A percentile compares a stretch with the other conserved stretches of the same genome.
phyloP scores from a whole-genome alignment of 1,140 invertebrate genomes.

The Spodoptera frugiperda region DNA sequence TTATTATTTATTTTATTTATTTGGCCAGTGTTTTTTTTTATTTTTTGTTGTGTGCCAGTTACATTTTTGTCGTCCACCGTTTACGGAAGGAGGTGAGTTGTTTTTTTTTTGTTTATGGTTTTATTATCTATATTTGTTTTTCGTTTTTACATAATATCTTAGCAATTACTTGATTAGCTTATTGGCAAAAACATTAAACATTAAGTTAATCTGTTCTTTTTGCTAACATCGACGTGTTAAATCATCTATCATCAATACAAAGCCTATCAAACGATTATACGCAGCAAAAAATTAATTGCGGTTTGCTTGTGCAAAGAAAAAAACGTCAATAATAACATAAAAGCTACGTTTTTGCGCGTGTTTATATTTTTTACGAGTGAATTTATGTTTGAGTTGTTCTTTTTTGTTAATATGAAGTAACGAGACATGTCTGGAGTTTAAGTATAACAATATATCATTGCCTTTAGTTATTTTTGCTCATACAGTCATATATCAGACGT shows the following conservation, averaged over 20 bases:
- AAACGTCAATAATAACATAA: conserved; percentile 17
- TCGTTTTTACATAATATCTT: neutral
- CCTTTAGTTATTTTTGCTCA: neutral
- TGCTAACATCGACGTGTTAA: neutral
- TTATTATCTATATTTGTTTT: neutral
- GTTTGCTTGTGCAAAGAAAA: conserved; percentile 8
- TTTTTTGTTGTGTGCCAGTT: conserved; percentile 1
- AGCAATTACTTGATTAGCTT: too few species aligned
- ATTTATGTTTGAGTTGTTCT: neutral
- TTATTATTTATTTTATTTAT: conserved; percentile 28
- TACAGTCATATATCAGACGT: too few species aligned
- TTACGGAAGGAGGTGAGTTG: conserved; percentile 30
- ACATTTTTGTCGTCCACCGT: neutral
- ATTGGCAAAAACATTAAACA: too few species aligned
- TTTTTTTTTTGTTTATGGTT: neutral
- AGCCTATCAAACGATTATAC: conserved; percentile 14
- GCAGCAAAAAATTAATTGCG: conserved; percentile 22
- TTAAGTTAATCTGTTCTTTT: neutral
- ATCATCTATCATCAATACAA: conserved; percentile 17
- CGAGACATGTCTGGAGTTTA: conserved; percentile 4
- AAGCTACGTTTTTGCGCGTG: conserved; percentile 18
- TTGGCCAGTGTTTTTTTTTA: conserved; percentile 24
- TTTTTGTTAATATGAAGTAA: conserved; percentile 7
- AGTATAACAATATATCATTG: conserved; percentile 7
- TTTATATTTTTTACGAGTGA: conserved; percentile 30